phyloP scores from a whole-genome alignment of 2,797 vertebrate species.

The Halcyon smyrnensis region DNA sequence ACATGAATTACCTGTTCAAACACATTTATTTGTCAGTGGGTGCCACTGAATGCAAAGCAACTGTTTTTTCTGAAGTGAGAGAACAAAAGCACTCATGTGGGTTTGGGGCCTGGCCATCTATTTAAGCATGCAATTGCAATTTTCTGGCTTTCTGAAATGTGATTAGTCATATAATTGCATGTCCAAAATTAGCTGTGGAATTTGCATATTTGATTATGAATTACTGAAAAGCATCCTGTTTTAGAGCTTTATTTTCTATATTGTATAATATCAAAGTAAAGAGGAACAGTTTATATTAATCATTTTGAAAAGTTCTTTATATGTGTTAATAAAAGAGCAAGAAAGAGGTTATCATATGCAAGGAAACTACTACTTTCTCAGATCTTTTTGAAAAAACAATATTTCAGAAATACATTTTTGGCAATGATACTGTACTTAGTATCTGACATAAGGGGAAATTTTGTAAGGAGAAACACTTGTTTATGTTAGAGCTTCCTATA shows the following conservation, averaged over 20 bases:
- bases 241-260: slow-evolving; percentile 53
- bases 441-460: background rate
- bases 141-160: slow-evolving; percentile 71
- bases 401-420: slow-evolving; percentile 4
- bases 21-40: slow-evolving; percentile 21
- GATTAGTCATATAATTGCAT: slow-evolving; percentile 73
- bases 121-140: slow-evolving; percentile 71
- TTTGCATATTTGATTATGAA: slow-evolving; percentile 73
- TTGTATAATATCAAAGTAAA: slow-evolving; percentile 39
- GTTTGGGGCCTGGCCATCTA: slow-evolving; percentile 57
- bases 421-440: background rate
- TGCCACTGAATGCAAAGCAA: slow-evolving; percentile 23
- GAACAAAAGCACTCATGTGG: slow-evolving; percentile 43
- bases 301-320: background rate
- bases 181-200: slow-evolving; percentile 68
- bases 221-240: slow-evolving; percentile 66
- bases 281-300: slow-evolving; percentile 43
- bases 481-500: background rate
- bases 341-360: background rate
- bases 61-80: slow-evolving; percentile 11
- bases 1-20: background rate
- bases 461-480: background rate
- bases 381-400: background rate
- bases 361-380: background rate
- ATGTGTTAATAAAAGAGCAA: background rate